These are phyloP conservation scores for Dicrostonyx torquatus DNA, from an alignment of 2,797 vertebrate species.

Conservation along the genomic window DNA sequence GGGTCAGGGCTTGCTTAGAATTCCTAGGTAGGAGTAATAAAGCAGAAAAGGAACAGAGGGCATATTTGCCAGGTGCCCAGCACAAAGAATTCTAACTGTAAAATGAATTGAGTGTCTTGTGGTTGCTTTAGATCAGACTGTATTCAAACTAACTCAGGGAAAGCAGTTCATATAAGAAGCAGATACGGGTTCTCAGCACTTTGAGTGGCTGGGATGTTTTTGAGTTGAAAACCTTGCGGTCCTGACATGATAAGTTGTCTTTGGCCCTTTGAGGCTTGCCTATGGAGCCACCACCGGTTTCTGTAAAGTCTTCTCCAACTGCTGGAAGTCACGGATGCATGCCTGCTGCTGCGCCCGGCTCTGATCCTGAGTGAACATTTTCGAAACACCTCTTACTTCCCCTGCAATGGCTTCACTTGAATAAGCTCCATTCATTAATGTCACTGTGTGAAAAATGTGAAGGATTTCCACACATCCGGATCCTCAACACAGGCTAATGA, in stretches of 20 bases:
- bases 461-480: background rate
- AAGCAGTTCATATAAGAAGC: background rate
- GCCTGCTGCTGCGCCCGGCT: background rate
- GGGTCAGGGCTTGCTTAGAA: background rate
- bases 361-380: background rate
- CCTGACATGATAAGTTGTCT: background rate
- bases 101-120: background rate
- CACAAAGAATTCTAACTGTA: background rate
- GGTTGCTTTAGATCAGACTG: background rate
- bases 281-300: background rate
- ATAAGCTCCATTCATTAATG: conserved; percentile 4
- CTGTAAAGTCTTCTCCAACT: background rate
- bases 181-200: background rate
- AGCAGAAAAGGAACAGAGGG: background rate
- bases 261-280: background rate
- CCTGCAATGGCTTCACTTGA: conserved; percentile 13
- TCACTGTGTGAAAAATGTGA: conserved; percentile 36
- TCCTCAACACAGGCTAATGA: conserved; percentile 40
- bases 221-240: background rate
- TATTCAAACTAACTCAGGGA: background rate
- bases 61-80: background rate
- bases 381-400: background rate
- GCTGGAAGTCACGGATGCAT: background rate
- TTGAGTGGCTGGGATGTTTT: background rate
- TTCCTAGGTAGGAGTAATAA: background rate